Conservation (phyloP, 2,888 invertebrate species). For the Heliconius erato region DNA sequence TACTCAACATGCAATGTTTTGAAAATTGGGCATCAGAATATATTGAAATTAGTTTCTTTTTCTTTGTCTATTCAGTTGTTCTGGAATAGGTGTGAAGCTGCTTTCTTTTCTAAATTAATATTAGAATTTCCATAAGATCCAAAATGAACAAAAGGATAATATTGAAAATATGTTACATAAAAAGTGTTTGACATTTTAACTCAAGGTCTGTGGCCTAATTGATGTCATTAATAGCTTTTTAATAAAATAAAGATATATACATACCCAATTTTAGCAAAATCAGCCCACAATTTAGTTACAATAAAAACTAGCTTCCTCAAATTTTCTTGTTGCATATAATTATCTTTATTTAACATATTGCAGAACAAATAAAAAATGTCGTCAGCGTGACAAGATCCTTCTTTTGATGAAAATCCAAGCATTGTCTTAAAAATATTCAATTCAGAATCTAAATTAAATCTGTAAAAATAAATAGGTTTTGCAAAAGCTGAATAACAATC, state of each 20-base stretch:
- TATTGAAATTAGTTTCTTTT: background rate
- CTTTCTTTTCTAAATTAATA: no score
- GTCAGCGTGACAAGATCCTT: conserved; percentile 74
- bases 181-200: background rate
- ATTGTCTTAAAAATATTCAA: conserved; percentile 57
- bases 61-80: background rate
- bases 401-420: conserved; percentile 40
- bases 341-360: conserved; percentile 60
- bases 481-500: conserved; percentile 50
- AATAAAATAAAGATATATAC: conserved; percentile 15
- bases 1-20: background rate
- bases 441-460: conserved; percentile 58
- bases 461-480: conserved; percentile 56
- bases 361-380: conserved; percentile 74
- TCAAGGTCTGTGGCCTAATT: background rate
- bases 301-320: conserved; percentile 61
- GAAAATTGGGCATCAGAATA: background rate
- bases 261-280: conserved; percentile 76
- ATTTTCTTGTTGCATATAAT: conserved; percentile 59
- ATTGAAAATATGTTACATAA: background rate
- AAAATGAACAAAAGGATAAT: no score
- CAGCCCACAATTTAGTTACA: conserved; percentile 73
- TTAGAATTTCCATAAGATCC: no score
- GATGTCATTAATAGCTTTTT: background rate
- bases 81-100: no score